Evolutionary conservation across 1,140 invertebrate species (phyloP), one percentile per base, ranked within the genome.

Genomic region (Drosophila murphyi): DNA sequence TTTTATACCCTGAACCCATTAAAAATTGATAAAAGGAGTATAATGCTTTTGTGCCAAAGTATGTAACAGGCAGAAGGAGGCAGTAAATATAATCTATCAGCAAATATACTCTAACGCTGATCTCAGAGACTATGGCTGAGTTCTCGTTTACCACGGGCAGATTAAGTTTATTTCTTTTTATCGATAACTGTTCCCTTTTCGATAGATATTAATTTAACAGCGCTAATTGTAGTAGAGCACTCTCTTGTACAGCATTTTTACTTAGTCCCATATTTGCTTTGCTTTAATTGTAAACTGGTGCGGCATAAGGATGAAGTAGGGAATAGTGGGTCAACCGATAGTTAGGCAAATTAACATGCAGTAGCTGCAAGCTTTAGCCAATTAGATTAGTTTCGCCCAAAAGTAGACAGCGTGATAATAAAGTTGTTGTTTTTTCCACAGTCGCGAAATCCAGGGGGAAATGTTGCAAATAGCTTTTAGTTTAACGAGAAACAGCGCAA

Each of bases 311-410:
- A n/a, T 37, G 32, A 7, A 28, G 54, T 5, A 34, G 59, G 35
- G 28, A 32, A 4, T 3, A 7, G 48, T 29, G 41, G 20, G 41
- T 32, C 68, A 12, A 12, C 12, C 12, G 12, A 12, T 12, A 12
- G 12, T 12, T 12, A 12, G 12, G 12, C 12, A 82, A 86, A 87
- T 87, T 87, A 87, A 88, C 82, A 87, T 87, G 83, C 83, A 82
- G 81, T 55, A 74, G 79, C 81, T 87, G 82, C 82, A 79, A 82
- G 82, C 71, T 87, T 87, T 74, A 76, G 83, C 83, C 83, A 87
- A 87, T 87, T 87, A 87, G 82, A 67, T 76, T 76, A 81, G 82
- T 73, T 87, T 70, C 39, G 57, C 47, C 54, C 48, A 72, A 82
- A 78, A 82, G 74, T 74, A 70, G 55, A 31, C 34, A 2, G 35